Evolutionary conservation across 1,140 invertebrate species (phyloP).

Genomic region (Temnothorax longispinosus): DNA sequence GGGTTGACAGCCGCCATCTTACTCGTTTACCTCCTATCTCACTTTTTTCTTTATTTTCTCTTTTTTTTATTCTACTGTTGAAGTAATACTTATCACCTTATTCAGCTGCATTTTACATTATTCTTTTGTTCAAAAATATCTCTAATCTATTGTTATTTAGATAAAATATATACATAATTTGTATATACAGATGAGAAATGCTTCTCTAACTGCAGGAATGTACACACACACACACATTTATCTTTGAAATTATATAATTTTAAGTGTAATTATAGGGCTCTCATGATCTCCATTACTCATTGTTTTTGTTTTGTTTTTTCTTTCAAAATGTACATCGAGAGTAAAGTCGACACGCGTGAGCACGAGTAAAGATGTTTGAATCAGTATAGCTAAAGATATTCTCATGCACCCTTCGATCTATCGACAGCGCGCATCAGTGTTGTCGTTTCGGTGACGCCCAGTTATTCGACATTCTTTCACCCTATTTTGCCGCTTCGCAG

Average conservation of each 20-base stretch:
- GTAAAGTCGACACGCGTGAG: neutral
- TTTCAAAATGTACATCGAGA: constrained; percentile 17
- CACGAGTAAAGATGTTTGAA: neutral
- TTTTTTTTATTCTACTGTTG: neutral
- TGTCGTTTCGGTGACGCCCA: constrained; percentile 5
- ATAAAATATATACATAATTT: neutral
- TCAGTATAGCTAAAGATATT: neutral
- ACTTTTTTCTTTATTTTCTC: neutral
- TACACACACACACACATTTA: neutral
- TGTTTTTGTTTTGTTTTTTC: neutral
- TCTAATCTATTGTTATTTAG: neutral
- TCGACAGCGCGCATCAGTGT: neutral
- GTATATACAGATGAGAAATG: neutral
- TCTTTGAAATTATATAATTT: neutral
- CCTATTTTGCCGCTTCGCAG: constrained; percentile 24
- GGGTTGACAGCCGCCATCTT: constrained; percentile 78
- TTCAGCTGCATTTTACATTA: neutral
- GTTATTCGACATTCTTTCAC: constrained; percentile 45
- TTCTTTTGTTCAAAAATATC: neutral
- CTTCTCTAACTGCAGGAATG: neutral
- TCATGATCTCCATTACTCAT: neutral
- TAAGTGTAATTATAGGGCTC: neutral
- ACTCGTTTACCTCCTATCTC: constrained; percentile 63
- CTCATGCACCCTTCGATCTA: neutral
- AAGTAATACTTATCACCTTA: neutral